Base-by-base conservation (phyloP, 2,888 invertebrate genomes). In the Ctenicera cuprea region DNA sequence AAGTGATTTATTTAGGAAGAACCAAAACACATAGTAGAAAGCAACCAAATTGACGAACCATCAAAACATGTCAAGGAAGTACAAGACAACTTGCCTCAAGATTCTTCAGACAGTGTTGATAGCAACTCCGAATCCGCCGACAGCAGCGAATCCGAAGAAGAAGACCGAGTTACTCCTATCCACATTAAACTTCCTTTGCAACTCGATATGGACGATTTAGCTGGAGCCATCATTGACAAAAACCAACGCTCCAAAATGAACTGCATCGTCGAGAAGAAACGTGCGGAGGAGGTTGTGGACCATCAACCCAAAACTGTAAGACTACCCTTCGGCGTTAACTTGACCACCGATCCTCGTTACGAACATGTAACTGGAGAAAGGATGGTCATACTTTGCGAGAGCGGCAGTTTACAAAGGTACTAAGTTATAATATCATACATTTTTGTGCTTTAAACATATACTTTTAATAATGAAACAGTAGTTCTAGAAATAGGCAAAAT, bases 361-460 rank as follows among this genome's bases (percentile, higher is more conserved):
- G 91, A 93, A 79, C 91, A 91, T 80, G 88, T 94, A 76, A 95
- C 94, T 73, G 95, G 96, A 9, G 96, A 96, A 87, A 92, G 95
- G 72, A 94, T 97, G 88, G 93, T 94, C 37, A 95, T 97, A 85
- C 92, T 95, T 85, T 97, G 96, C 85, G 95, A 96, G 85, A 95
- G 94, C 81, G 95, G 95, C 74, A 92, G 92, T 79, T 88, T 90
- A 48, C 92, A 93, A 83, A 89, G 89, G 89, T 90, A 57, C 9
- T 16, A 4, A n/a, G n/a, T n/a, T n/a, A n/a, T n/a, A n/a, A n/a
- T n/a, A n/a, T n/a, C n/a, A n/a, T n/a, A n/a, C n/a, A n/a, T n/a
- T n/a, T n/a, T n/a, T n/a, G n/a, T n/a, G n/a, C n/a, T n/a, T n/a
- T n/a, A n/a, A n/a, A n/a, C n/a, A n/a, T n/a, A n/a, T n/a, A n/a